phyloP scores from a whole-genome alignment of 2,797 vertebrate genomes.

The Cyclopterus lumpus region DNA sequence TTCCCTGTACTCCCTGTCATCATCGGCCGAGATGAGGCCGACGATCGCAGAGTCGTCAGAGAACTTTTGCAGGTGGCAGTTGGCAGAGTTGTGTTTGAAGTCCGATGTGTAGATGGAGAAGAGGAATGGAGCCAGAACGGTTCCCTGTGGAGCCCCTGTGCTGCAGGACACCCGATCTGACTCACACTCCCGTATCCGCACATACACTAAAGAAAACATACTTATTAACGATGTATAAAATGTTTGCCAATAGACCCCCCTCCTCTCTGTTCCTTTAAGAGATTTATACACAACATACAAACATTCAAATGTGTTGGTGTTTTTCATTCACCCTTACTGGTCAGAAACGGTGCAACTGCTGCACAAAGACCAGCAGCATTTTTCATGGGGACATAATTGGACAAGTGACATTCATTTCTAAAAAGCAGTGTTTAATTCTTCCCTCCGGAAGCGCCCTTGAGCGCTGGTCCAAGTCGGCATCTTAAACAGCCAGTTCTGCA shows the following conservation, averaged over 20 bases:
- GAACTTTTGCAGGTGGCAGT: too few relatives aligned
- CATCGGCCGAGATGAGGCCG: too few relatives aligned
- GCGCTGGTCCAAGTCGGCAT: not conserved
- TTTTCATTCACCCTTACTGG: not conserved
- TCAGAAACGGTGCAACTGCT: not conserved
- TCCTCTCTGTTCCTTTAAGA: not conserved
- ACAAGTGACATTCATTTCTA: not conserved
- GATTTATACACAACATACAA: not conserved
- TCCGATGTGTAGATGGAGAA: too few relatives aligned
- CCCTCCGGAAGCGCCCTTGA: not conserved
- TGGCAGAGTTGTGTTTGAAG: too few relatives aligned
- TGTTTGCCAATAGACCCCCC: too few relatives aligned
- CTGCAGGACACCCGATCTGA: too few relatives aligned
- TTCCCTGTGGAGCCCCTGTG: too few relatives aligned
- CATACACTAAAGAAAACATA: not conserved
- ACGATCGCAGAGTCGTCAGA: too few relatives aligned
- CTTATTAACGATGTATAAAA: not conserved
- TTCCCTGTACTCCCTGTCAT: too few relatives aligned
- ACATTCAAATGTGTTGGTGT: not conserved
- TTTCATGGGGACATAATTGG: not conserved
- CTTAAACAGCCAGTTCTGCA: not conserved
- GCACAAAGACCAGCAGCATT: not conserved
- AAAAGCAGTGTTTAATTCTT: not conserved
- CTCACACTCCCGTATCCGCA: too few relatives aligned
- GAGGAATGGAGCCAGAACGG: too few relatives aligned